Evolutionary conservation across 1,140 invertebrate genomes (phyloP), one percentile per base, ranked within the genome.

Genomic region (Hestina assimilis): DNA sequence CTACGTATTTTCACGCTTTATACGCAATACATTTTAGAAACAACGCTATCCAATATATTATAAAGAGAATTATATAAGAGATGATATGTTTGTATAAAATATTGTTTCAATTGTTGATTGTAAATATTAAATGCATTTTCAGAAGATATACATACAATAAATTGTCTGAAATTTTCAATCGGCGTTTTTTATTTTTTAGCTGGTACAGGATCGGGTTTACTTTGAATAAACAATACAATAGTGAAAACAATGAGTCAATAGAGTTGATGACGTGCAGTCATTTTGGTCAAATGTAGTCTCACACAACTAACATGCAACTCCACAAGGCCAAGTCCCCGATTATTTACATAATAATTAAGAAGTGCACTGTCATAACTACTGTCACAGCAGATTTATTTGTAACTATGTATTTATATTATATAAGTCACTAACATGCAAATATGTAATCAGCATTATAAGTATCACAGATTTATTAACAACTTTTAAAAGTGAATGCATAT

Each of bases 371-470:
- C 84, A 84, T 87, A 87, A 83, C 81, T 88, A 82, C 66, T 73
- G 83, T 83, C 81, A 87, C 68, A 80, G 72, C 83, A 82, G 82
- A 82, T 78, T 59, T 86, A 85, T 86, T 75, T 79, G 82, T 89
- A 85, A 84, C 75, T 88, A 87, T 88, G 58, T 86, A 89, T 89
- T 82, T 85, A 87, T 87, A 88, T 87, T 87, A 86, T 86, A 83
- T 87, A 76, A 87, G 83, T 86, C 77, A 87, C 86, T 88, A 89
- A 89, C 83, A 86, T 89, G 87, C 87, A 89, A 89, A 87, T 87
- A 87, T 88, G 85, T 88, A 88, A 88, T 75, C 76, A 78, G n/a
- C 67, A 78, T 81, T 69, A 63, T 64, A 71, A 72, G 69, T 73
- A 80, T 79, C 78, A 79, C 78, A 84, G 61, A 75, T 57, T 72